phyloP scores from a whole-genome alignment of 2,797 vertebrate species.

The Muscicapa comitata region DNA sequence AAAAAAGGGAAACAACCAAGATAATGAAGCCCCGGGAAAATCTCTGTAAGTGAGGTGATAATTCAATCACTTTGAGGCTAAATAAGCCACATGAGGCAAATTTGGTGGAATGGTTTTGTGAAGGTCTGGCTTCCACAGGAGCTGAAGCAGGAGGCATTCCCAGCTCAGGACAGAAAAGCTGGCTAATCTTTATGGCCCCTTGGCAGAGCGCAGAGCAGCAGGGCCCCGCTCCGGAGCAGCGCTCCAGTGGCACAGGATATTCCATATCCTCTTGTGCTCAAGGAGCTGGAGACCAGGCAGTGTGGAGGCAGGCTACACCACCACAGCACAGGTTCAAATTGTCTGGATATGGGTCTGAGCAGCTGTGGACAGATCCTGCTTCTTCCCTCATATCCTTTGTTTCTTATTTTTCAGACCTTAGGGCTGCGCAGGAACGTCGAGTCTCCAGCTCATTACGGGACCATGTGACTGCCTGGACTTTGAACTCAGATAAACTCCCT shows the following conservation, averaged over 20 bases:
- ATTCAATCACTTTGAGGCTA: background rate
- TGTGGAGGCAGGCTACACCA: background rate
- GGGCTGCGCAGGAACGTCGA: background rate
- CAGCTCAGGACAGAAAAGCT: background rate
- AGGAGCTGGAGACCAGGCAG: background rate
- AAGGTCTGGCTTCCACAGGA: background rate
- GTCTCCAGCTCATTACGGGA: background rate
- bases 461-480: slow-evolving; percentile 49
- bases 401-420: background rate
- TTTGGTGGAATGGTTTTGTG: background rate
- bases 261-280: background rate
- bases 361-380: background rate
- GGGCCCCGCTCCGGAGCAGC: fast-evolving
- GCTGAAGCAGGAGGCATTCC: background rate
- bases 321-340: background rate
- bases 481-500: slow-evolving; percentile 64
- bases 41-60: background rate
- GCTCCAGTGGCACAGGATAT: background rate
- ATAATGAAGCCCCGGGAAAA: background rate
- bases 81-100: background rate
- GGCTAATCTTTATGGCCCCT: background rate
- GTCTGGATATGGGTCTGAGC: background rate
- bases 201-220: background rate
- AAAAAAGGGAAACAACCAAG: background rate
- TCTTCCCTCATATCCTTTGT: background rate